Evolutionary conservation across 2,113 vertebrate genomes (phyloP), one percentile per base, ranked within the genome.

Genomic region (Crocuta crocuta): DNA sequence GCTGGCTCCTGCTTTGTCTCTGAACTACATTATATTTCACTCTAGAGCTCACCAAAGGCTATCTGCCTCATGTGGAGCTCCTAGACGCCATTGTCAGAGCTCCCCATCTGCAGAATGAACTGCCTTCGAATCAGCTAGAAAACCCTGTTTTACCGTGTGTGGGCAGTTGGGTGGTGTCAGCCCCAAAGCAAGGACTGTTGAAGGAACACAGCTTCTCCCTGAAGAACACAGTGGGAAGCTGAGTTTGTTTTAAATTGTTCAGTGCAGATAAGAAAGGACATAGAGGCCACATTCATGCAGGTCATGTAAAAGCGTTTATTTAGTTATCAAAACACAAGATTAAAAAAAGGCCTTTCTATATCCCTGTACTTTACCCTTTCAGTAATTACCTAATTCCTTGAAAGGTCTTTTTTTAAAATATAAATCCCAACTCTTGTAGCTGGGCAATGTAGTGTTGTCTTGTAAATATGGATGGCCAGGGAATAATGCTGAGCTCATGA

Each of bases 401-500:
- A 19, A 91, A 91, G 43, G 12, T 24, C 48, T 85, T 45, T 81
- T 39, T 78, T 24, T 6, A 17, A 48, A 48, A 55, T 17, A 5
- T 48, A 35, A 74, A 76, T 39, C 33, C 12, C 24, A 50, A 2
- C 21, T 43, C 1, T 10, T 24, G 0, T 8, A 33, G 1, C 24
- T 81, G 3, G 13, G 35, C 4, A 5, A 33, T 45, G 13, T 15
- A n/a, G 7, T 19, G 16, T 10, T 24, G 5, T 11, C 43, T 21
- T 61, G 5, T 45, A 43, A 50, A 4, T 55, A 31, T 33, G 1
- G 28, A 4, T 0, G 39, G 8, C 68, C n/a, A 9, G 35, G 5
- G 2, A 21, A 6, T 23, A 12, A 0, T 21, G 23, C 39, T 81
- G 48, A 48, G 19, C 50, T 55, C 13, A 16, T 4, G 31, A 10